A percentile compares a stretch with the other conserved stretches of the same genome.
phyloP scores from a whole-genome alignment of 2,888 invertebrate species.

The Malthinus seriepunctatus region DNA sequence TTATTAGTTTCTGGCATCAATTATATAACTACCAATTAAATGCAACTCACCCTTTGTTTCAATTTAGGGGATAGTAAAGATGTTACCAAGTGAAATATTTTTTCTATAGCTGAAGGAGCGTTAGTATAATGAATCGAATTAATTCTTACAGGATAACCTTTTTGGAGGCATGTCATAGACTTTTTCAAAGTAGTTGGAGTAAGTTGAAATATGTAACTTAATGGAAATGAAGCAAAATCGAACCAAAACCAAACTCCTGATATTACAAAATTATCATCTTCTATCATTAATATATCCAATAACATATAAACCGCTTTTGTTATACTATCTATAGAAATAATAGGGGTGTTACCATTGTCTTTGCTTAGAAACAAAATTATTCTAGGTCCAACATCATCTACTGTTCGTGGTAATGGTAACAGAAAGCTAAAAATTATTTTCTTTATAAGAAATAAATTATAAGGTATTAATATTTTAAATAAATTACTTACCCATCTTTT shows the following conservation, averaged over 20 bases:
- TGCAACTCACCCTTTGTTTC: not conserved
- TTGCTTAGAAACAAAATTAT: not conserved
- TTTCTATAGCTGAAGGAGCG: not conserved
- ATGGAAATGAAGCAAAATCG: slow-evolving; percentile 59
- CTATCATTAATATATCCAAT: slow-evolving; percentile 60
- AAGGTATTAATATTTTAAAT: slow-evolving; percentile 15
- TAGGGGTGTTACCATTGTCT: no score
- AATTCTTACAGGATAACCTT: slow-evolving; percentile 62
- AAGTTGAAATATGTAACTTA: slow-evolving; percentile 54
- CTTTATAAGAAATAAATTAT: not conserved
- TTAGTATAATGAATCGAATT: slow-evolving; percentile 56
- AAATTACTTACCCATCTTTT: slow-evolving; percentile 50
- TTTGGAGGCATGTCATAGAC: slow-evolving; percentile 52
- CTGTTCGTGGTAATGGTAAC: not conserved
- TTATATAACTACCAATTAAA: no score
- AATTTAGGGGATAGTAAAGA: not conserved
- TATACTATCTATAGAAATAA: no score
- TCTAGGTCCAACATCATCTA: not conserved
- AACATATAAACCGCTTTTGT: no score
- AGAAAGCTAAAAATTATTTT: not conserved
- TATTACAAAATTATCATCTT: slow-evolving; percentile 62
- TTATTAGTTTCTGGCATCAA: no score
- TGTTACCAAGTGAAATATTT: not conserved
- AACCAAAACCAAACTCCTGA: slow-evolving; percentile 59
- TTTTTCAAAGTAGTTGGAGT: slow-evolving; percentile 64